phyloP scores from a whole-genome alignment of 2,888 invertebrate genomes.

The Lordiphosa andalusiaca region DNA sequence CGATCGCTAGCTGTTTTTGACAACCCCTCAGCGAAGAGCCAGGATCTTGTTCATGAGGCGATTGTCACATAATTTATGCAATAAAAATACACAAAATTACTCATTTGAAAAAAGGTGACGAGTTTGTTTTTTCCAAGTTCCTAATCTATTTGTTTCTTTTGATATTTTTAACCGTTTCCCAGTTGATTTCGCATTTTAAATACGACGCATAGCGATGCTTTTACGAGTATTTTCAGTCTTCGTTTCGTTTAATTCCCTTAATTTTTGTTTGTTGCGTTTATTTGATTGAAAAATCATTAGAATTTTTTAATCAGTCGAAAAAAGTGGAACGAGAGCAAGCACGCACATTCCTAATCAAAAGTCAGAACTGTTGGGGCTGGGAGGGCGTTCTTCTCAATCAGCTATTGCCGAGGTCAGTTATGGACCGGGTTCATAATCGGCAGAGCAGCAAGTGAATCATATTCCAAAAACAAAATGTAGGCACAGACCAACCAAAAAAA shows the following conservation, averaged over 20 bases:
- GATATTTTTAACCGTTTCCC: neutral
- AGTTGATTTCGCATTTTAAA: neutral
- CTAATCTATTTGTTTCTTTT: too few relatives aligned
- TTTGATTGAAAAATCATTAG: slow-evolving; percentile 54
- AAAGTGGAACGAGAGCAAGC: slow-evolving; percentile 26
- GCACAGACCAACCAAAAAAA: slow-evolving; percentile 32
- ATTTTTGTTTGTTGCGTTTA: slow-evolving; percentile 14
- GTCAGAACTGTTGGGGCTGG: neutral
- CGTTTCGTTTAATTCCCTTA: slow-evolving; percentile 21
- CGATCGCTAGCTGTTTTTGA: too few relatives aligned
- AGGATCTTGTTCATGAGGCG: too few relatives aligned
- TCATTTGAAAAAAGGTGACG: too few relatives aligned
- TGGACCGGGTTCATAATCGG: slow-evolving; percentile 11
- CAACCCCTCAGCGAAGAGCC: too few relatives aligned
- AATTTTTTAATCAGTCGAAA: slow-evolving; percentile 47
- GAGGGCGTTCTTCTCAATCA: slow-evolving; percentile 6
- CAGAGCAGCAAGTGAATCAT: slow-evolving; percentile 47
- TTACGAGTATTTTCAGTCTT: slow-evolving; percentile 4
- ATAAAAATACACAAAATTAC: too few relatives aligned
- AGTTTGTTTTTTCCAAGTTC: too few relatives aligned
- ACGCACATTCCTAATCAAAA: slow-evolving; percentile 56
- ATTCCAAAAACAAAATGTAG: slow-evolving; percentile 23
- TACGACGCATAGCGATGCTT: neutral
- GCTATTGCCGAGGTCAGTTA: slow-evolving; percentile 65
- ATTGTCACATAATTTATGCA: too few relatives aligned